A percentile compares a stretch with the other conserved stretches of the same genome.
phyloP scores from a whole-genome alignment of 2,113 vertebrate genomes.

The Glaucidium brasilianum region DNA sequence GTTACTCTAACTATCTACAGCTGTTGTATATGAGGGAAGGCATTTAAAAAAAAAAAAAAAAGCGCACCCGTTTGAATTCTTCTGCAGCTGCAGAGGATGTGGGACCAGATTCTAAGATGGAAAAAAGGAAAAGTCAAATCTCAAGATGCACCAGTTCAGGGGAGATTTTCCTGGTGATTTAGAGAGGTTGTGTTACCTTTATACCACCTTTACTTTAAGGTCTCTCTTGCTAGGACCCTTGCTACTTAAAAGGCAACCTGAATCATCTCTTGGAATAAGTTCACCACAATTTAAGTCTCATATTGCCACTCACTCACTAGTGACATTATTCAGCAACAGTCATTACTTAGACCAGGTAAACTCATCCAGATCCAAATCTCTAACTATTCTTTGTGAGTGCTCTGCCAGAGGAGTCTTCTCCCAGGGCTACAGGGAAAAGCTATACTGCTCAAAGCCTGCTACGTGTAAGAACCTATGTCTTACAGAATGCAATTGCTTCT shows the following conservation, averaged over 20 bases:
- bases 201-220: not conserved
- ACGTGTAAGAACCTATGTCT: accelerated
- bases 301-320: not conserved
- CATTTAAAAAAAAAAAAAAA: not conserved
- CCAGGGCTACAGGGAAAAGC: not conserved
- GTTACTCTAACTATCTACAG: not conserved
- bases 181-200: not conserved
- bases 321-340: not conserved
- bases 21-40: not conserved
- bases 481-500: not conserved
- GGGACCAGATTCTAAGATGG: not conserved
- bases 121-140: not conserved
- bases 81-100: constrained; percentile 55
- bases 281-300: not conserved
- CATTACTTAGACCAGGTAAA: not conserved
- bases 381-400: not conserved
- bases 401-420: not conserved
- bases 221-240: not conserved
- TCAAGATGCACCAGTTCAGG: not conserved
- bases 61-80: not conserved
- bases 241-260: not conserved
- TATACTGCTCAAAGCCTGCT: not conserved
- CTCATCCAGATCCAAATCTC: not conserved
- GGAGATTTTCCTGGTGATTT: not conserved
- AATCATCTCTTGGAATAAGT: not conserved